phyloP scores from a whole-genome alignment of 2,888 invertebrate species.

The Lasioglossum malachurum region DNA sequence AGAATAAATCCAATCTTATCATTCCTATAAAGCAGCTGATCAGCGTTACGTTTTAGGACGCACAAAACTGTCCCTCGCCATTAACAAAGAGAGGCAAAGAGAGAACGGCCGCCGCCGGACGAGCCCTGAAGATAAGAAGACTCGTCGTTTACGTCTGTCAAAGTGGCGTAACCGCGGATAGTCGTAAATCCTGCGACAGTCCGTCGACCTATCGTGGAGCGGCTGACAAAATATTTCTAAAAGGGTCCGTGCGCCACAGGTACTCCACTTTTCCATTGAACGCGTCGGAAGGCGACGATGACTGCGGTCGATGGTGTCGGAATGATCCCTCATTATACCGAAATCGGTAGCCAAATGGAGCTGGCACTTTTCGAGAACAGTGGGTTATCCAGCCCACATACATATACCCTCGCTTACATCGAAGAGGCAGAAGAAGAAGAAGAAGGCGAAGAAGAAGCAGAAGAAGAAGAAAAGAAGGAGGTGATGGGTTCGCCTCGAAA shows the following conservation, averaged over 20 bases:
- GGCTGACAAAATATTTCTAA: conserved; percentile 22
- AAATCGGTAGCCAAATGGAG: conserved; percentile 72
- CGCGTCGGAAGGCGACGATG: background rate
- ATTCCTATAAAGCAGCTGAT: too few relatives aligned
- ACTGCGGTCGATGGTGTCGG: conserved; percentile 21
- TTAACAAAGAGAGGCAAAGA: too few relatives aligned
- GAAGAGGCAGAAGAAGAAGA: background rate
- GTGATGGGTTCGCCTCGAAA: conserved; percentile 35
- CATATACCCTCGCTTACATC: background rate
- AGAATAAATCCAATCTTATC: too few relatives aligned
- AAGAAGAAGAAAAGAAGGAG: conserved; percentile 38
- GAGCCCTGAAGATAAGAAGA: background rate
- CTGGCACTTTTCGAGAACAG: conserved; percentile 49
- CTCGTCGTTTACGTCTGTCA: background rate
- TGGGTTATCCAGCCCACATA: conserved; percentile 53
- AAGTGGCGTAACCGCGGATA: conserved; percentile 6
- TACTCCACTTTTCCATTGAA: conserved; percentile 10
- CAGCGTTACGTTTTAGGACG: too few relatives aligned
- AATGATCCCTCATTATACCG: conserved; percentile 58
- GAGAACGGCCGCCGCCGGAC: too few relatives aligned
- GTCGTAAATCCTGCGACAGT: background rate
- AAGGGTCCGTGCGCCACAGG: background rate
- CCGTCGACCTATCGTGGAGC: background rate
- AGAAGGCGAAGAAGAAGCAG: background rate
- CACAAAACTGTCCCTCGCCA: too few relatives aligned